Evolutionary conservation across 2,113 vertebrate genomes (phyloP).

Genomic region (Dromaius novaehollandiae): DNA sequence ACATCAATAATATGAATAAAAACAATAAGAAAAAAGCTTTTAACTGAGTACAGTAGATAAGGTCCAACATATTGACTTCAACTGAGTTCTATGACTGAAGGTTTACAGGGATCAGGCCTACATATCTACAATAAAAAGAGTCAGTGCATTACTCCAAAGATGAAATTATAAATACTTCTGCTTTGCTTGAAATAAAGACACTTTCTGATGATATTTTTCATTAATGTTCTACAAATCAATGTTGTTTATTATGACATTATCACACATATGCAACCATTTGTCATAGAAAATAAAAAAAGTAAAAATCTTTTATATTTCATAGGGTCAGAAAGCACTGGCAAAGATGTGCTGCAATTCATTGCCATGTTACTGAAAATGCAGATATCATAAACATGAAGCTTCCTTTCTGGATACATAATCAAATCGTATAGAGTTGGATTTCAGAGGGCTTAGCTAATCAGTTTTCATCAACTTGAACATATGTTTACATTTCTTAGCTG

Average conservation of each 20-base stretch:
- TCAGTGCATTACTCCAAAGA: background rate
- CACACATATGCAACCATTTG: background rate
- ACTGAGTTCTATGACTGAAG: background rate
- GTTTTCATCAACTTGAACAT: background rate
- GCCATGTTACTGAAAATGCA: background rate
- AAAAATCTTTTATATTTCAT: background rate
- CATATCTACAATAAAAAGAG: background rate
- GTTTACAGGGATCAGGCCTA: background rate
- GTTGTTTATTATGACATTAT: background rate
- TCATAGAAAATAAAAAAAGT: background rate
- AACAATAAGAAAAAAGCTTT: background rate
- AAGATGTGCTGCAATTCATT: background rate
- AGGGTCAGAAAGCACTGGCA: background rate
- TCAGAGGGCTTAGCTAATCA: background rate
- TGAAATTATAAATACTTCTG: background rate
- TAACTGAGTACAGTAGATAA: background rate
- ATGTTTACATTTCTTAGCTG: slow-evolving; percentile 6
- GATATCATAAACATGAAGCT: background rate
- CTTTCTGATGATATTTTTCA: background rate
- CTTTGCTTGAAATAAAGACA: background rate
- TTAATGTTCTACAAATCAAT: background rate
- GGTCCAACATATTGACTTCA: background rate
- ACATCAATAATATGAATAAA: background rate
- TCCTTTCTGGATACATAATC: background rate
- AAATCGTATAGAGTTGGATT: background rate